These are phyloP conservation scores for Megaustenia siamemsis DNA, from an alignment of 2,888 invertebrate species.

Conservation along the genomic window DNA sequence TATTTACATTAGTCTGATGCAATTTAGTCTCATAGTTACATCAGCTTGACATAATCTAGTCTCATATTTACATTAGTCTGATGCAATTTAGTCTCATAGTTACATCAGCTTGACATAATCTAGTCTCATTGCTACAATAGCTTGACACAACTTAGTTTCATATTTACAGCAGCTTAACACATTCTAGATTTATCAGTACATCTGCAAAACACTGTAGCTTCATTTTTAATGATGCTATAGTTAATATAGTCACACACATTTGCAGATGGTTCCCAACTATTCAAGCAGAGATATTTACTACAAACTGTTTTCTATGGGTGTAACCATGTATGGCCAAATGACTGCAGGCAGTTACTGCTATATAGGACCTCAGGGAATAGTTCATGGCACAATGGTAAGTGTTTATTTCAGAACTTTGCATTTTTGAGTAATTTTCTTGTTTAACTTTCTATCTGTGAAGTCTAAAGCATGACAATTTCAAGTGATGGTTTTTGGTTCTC, in stretches of 20 bases:
- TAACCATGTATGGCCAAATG: conserved; percentile 85
- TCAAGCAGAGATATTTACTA: conserved; percentile 83
- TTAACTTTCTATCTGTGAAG: neutral
- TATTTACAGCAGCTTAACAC: no score
- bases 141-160: no score
- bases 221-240: neutral
- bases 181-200: neutral
- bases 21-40: no score
- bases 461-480: no score
- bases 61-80: no score
- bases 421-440: neutral
- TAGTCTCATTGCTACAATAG: no score
- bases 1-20: no score
- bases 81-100: no score
- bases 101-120: no score
- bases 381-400: conserved; percentile 84
- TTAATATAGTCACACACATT: neutral
- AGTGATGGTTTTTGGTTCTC: no score
- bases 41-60: no score
- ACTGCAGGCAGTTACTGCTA: conserved; percentile 85
- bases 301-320: conserved; percentile 83
- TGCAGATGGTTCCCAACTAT: conserved; percentile 83
- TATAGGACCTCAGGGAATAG: conserved; percentile 85
- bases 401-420: neutral
- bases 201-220: no score